A percentile compares a stretch with the other conserved stretches of the same genome.
These are phyloP conservation scores for Cantharis rufa DNA, from an alignment of 2,888 invertebrate genomes.

Conservation along the genomic window DNA sequence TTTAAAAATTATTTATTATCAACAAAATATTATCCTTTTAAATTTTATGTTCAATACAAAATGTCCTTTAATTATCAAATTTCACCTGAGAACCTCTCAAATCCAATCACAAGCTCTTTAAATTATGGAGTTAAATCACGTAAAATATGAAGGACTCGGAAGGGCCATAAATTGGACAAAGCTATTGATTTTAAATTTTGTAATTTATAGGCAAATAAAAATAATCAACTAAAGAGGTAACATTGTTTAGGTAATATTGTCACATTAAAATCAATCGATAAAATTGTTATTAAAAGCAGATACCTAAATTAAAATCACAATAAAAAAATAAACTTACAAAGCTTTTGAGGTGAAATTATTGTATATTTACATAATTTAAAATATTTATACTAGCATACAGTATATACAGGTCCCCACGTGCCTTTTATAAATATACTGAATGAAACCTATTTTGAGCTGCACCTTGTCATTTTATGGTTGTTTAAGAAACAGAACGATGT, in stretches of 20 bases:
- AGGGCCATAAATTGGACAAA: too few species aligned
- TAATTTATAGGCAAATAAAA: too few species aligned
- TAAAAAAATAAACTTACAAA: background rate
- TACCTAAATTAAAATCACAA: background rate
- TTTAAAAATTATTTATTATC: too few species aligned
- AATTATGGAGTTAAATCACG: too few species aligned
- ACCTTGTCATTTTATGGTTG: constrained; percentile 12
- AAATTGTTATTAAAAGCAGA: background rate
- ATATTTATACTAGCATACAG: constrained; percentile 10
- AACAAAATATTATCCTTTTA: too few species aligned
- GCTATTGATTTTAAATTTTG: too few species aligned
- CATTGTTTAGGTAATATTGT: background rate
- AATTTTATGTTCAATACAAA: too few species aligned
- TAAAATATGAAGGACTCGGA: too few species aligned
- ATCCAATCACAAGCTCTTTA: too few species aligned
- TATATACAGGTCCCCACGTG: constrained; percentile 14
- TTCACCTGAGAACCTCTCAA: too few species aligned
- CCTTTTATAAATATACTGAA: constrained; percentile 19
- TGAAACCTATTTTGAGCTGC: constrained; percentile 15
- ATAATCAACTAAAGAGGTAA: background rate
- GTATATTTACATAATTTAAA: constrained; percentile 11
- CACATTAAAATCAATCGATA: background rate
- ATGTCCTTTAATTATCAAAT: too few species aligned
- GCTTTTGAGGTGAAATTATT: constrained; percentile 6
- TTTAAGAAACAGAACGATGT: constrained; percentile 1